A percentile compares a stretch with the other conserved stretches of the same genome.
Evolutionary conservation across 2,113 vertebrate species (phyloP).

Genomic region (Nettapus auritus): DNA sequence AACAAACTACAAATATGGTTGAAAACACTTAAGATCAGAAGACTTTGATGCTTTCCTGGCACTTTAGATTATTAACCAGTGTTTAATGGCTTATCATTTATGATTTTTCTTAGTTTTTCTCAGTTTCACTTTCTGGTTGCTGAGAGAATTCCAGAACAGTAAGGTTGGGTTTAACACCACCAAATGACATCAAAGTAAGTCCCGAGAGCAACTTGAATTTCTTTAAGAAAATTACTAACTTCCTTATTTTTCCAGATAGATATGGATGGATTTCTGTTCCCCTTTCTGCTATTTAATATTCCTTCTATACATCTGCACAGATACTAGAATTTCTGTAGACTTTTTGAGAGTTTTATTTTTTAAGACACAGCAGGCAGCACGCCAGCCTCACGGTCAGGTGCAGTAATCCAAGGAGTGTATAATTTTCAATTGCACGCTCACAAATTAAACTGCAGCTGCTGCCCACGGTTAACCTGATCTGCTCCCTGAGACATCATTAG

Average conservation of each 20-base stretch:
- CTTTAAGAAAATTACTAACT: not conserved
- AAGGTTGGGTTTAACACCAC: not conserved
- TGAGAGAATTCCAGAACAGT: not conserved
- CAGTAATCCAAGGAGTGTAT: slow-evolving; percentile 50
- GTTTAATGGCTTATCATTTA: not conserved
- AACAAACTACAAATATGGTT: not conserved
- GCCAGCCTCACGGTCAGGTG: slow-evolving; percentile 44
- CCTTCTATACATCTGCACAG: not conserved
- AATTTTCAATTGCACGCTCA: slow-evolving; percentile 54
- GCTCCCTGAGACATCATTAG: slow-evolving; percentile 47
- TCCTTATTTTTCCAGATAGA: not conserved
- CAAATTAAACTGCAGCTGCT: slow-evolving; percentile 71
- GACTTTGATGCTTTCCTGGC: not conserved
- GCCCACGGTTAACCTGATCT: slow-evolving; percentile 71
- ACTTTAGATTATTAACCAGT: not conserved
- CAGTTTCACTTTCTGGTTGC: not conserved
- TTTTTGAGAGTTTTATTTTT: not conserved
- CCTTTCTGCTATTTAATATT: not conserved
- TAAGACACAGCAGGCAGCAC: not conserved
- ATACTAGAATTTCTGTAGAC: not conserved
- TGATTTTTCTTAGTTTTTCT: not conserved
- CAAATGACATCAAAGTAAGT: not conserved
- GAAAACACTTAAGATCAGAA: not conserved
- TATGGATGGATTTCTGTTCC: not conserved
- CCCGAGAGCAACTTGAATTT: not conserved